Base-by-base conservation (phyloP, 35 echinoderm and acorn worm species). In the Ophiothrix spiculata region DNA sequence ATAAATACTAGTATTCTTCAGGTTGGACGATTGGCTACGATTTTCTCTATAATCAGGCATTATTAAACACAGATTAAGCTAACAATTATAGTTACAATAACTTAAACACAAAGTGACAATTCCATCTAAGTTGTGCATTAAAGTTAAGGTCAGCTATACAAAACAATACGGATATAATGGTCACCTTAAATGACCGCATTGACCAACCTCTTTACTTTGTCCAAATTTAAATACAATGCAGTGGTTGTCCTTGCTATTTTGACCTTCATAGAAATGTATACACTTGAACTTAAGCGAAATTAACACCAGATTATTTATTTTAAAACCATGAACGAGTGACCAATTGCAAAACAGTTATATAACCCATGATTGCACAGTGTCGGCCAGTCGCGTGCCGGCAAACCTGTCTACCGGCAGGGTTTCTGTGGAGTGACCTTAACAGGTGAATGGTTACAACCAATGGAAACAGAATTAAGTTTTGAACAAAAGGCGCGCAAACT, bases 181-280 rank as follows among this genome's bases (percentile, higher is more conserved):
- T 69, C 60, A 69, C 60, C 60, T 69, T 69, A 69, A 69, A 69
- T 69, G 60, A 69, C 60, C 60, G 60, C 2, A n/a, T 15, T 69
- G 60, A 69, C 60, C 60, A 25, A 69, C 17, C 17, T 69, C 2
- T 10, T 10, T 49, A 1, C 60, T 25, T 4, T 28, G 16, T 69
- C 2, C 19, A 49, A 49, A 49, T 10, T 6, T 6, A 4, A 25
- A 28, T 15, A 15, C 60, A 25, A 25, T 4, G 16, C 23, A 15
- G 1, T 69, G 60, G 29, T 28, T 69, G 60, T 15, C 60, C 60
- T 15, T 69, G 60, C 23, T 69, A 69, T 28, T 28, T 25, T 69
- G 60, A 28, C 60, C 60, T 69, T 69, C 8, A 10, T 15, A 69
- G 3, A 25, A 69, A n/a, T n/a, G n/a, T n/a, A n/a, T n/a, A n/a